Evolutionary conservation across 2,888 invertebrate genomes (phyloP).

Genomic region (Lithosia quadra): DNA sequence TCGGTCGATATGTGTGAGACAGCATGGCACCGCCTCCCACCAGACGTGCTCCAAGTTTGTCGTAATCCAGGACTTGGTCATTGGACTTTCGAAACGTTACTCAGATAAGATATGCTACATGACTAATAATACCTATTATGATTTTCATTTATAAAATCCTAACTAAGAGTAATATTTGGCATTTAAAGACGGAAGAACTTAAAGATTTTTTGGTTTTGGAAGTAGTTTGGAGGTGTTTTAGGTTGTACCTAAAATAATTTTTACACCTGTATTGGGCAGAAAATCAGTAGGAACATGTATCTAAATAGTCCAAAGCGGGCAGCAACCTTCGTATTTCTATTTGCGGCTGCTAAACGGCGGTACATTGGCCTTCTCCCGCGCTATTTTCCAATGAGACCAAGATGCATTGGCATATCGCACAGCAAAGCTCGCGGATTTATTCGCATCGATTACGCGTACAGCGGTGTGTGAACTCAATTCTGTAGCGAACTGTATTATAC

Average conservation of each 20-base stretch:
- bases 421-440: constrained; percentile 56
- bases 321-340: constrained; percentile 80
- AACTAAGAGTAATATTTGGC: constrained; percentile 26
- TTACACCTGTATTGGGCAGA: constrained; percentile 31
- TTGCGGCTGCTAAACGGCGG: constrained; percentile 74
- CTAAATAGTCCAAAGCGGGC: constrained; percentile 76
- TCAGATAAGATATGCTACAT: constrained; percentile 41
- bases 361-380: constrained; percentile 81
- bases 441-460: constrained; percentile 54
- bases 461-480: constrained; percentile 48
- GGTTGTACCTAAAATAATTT: constrained; percentile 12
- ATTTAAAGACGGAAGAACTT: constrained; percentile 20
- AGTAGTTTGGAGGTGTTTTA: constrained; percentile 15
- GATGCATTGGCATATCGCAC: constrained; percentile 69
- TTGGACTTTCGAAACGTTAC: constrained; percentile 62
- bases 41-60: constrained; percentile 76
- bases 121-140: constrained; percentile 41
- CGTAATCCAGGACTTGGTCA: constrained; percentile 79
- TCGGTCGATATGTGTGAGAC: constrained; percentile 82
- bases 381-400: constrained; percentile 75
- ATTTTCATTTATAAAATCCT: not conserved
- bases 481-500: constrained; percentile 39
- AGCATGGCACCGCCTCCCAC: constrained; percentile 84
- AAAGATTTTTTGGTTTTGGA: constrained; percentile 21
- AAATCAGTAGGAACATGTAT: constrained; percentile 64